Conservation (phyloP, 2,113 vertebrate species). For the Malurus melanocephalus region DNA sequence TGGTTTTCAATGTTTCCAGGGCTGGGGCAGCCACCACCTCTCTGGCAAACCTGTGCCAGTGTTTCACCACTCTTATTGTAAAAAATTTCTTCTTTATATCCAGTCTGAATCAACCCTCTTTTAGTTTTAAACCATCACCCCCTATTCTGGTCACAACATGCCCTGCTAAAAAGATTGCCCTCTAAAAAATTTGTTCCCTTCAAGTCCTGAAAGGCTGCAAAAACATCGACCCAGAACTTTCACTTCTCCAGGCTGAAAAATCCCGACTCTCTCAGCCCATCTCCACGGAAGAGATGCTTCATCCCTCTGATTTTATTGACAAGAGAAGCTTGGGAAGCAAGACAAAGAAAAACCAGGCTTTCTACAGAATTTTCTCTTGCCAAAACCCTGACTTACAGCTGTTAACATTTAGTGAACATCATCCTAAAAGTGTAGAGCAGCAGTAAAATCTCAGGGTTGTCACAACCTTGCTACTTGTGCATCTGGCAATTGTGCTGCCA, state of each 20-base stretch:
- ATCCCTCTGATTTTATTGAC: background rate
- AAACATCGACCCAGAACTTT: fast-evolving
- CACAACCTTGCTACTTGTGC: background rate
- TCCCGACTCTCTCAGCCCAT: background rate
- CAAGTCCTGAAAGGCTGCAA: background rate
- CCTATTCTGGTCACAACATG: background rate
- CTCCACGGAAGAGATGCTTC: fast-evolving
- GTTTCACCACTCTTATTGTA: background rate
- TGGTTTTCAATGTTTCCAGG: background rate
- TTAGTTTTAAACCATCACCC: background rate
- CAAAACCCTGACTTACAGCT: background rate
- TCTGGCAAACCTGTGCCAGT: background rate
- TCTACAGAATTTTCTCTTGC: background rate
- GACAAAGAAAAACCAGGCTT: background rate
- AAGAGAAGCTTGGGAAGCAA: background rate
- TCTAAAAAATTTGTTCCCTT: background rate
- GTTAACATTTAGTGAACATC: background rate
- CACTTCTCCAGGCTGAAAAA: background rate
- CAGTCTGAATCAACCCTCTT: fast-evolving
- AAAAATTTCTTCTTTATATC: background rate
- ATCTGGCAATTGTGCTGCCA: background rate
- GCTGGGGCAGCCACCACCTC: background rate
- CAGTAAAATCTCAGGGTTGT: background rate
- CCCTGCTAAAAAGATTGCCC: background rate
- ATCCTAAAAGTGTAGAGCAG: background rate